Evolutionary conservation across 2,888 invertebrate species (phyloP), one percentile per base, ranked within the genome.

Genomic region (Chamaedrilus cognettii): DNA sequence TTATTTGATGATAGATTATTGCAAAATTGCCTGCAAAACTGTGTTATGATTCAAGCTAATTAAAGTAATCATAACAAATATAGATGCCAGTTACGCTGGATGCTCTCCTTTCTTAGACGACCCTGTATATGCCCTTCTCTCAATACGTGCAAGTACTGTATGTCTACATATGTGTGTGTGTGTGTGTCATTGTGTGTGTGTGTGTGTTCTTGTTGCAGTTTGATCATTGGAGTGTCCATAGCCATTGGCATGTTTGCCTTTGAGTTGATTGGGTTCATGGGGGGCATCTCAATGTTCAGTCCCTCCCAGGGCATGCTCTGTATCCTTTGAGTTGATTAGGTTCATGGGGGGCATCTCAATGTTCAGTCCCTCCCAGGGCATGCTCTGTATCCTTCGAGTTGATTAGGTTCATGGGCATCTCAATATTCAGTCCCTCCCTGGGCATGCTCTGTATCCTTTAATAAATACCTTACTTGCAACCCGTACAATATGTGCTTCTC

Each of bases 381-480:
- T 90, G 68, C 85, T 89, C 59, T 91, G 91, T 91, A 91, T 90
- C 90, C 90, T 90, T 90, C 63, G 91, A 92, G 84, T 80, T 89
- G 77, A 82, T 88, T 70, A 88, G 88, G 71, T 91, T 91, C 85
- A 83, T 91, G 62, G 91, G 91, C 76, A 84, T 90, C 75, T 90
- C 91, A 60, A 90, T 90, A 89, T 91, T 91, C 85, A 87, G 88
- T 79, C 84, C 87, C 52, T 86, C 88, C 74, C 88, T 88, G 75
- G 87, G 88, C 68, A 84, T 90, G 68, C 85, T 89, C 59, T 91
- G 91, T 91, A 91, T 90, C 90, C 90, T 90, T 90, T 66, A 91
- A 92, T n/a, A n/a, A n/a, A n/a, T n/a, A n/a, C n/a, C n/a, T n/a
- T n/a, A n/a, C n/a, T n/a, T n/a, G n/a, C n/a, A n/a, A n/a, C n/a